phyloP scores from a whole-genome alignment of 2,888 invertebrate genomes.

The Anaspis maculata region DNA sequence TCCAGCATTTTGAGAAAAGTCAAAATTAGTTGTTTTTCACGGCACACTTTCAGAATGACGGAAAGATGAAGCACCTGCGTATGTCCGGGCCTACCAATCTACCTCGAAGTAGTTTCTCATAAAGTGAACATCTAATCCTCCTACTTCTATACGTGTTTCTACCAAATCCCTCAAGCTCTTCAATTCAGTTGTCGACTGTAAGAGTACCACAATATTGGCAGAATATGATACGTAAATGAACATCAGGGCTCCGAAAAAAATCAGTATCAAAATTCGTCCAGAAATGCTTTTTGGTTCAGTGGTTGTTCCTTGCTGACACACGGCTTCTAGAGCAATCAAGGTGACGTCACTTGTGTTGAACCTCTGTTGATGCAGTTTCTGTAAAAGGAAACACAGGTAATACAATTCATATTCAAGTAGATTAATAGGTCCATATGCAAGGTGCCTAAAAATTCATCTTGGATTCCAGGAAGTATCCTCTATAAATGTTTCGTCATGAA shows the following conservation, averaged over 20 bases:
- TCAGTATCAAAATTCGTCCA: constrained; percentile 39
- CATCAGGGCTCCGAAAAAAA: constrained; percentile 39
- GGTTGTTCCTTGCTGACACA: constrained; percentile 45
- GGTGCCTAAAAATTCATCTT: too few relatives aligned
- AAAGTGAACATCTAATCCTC: constrained; percentile 39
- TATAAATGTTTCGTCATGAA: too few relatives aligned
- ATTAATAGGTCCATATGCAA: too few relatives aligned
- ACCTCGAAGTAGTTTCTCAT: constrained; percentile 41
- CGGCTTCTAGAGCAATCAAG: constrained; percentile 42
- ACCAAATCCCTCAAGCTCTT: constrained; percentile 36
- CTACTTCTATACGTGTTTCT: constrained; percentile 40
- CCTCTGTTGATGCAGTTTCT: constrained; percentile 9
- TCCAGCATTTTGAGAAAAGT: not conserved
- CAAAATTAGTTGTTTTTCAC: not conserved
- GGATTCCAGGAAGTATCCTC: too few relatives aligned
- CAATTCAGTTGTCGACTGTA: constrained; percentile 43
- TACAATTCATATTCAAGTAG: too few relatives aligned
- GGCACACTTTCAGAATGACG: not conserved
- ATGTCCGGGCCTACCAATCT: constrained; percentile 1
- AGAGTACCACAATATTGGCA: constrained; percentile 45
- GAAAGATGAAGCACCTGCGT: not conserved
- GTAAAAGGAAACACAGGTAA: constrained; percentile 8
- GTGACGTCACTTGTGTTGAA: constrained; percentile 37
- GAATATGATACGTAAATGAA: constrained; percentile 46
- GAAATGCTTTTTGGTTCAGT: constrained; percentile 37